Base-by-base conservation (phyloP, 2,113 vertebrate genomes). In the Crotalus horridus region DNA sequence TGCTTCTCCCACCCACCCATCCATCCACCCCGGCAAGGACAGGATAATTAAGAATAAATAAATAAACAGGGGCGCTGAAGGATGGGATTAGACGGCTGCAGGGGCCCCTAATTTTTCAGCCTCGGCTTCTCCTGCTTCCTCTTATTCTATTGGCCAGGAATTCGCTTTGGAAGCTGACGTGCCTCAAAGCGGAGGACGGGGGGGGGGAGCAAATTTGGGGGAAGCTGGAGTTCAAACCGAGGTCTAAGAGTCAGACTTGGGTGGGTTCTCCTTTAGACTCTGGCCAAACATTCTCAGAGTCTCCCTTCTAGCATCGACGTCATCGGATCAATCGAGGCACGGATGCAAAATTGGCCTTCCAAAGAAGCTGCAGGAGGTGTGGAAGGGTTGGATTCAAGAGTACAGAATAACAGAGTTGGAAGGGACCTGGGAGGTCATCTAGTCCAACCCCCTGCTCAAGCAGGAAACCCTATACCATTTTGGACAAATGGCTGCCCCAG, bases 111-210 rank as follows among this genome's bases (percentile, higher is more conserved):
- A n/a, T 51, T 26, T 0, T 87, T 53, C 33, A 86, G 54, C 0
- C 33, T 24, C 46, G 5, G 0, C 56, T 20, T 6, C 48, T 33
- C 55, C 12, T 9, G 53, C 39, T n/a, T 85, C 93, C 81, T 0
- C 0, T 0, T 0, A 26, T 48, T 87, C 43, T 3, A 5, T 90
- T 12, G 8, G n/a, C 3, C 39, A 85, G 12, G 17, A 39, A 81
- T 81, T 21, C 2, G 0, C n/a, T 74, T 15, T 2, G 1, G n/a
- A 20, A 0, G 64, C 13, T 33, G 4, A 33, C 3, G 4, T 74
- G 29, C 64, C 64, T 74, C 5, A 2, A 74, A 74, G 13, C 7
- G 1, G 13, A 2, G 29, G 29, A 26, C n/a, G 0, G 2, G 0
- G 15, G 15, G 20, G 56, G 46, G 1, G 21, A n/a, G 87, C 29